phyloP scores from a whole-genome alignment of 2,888 invertebrate genomes.

The Cynaeus angustus region DNA sequence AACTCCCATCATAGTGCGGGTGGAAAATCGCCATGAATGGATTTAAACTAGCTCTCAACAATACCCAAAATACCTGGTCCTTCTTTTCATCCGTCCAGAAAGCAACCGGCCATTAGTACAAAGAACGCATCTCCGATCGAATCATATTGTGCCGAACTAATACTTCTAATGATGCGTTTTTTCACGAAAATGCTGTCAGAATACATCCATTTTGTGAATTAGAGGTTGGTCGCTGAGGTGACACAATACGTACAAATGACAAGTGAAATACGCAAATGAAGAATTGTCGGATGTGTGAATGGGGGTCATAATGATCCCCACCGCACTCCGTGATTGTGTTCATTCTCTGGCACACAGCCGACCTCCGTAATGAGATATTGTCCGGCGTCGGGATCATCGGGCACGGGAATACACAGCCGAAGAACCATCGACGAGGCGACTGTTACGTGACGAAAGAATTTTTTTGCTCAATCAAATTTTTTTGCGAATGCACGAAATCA shows the following conservation, averaged over 20 bases:
- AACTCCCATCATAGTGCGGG: slow-evolving; percentile 36
- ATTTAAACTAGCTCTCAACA: slow-evolving; percentile 48
- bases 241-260: slow-evolving; percentile 73
- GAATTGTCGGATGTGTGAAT: slow-evolving; percentile 73
- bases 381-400: slow-evolving; percentile 54
- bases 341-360: slow-evolving; percentile 60
- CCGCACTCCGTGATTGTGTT: slow-evolving; percentile 62
- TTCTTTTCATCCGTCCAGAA: slow-evolving; percentile 31
- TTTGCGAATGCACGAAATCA: too few relatives aligned
- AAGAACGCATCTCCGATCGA: slow-evolving; percentile 28
- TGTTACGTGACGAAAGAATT: slow-evolving; percentile 27
- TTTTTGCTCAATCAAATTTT: slow-evolving; percentile 10
- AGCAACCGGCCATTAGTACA: slow-evolving; percentile 40
- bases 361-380: slow-evolving; percentile 65
- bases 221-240: slow-evolving; percentile 52
- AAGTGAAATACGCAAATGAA: slow-evolving; percentile 75
- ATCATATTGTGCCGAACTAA: slow-evolving; percentile 42
- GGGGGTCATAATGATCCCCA: slow-evolving; percentile 70
- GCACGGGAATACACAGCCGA: slow-evolving; percentile 35
- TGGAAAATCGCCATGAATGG: slow-evolving; percentile 49
- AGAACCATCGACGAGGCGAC: slow-evolving; percentile 17
- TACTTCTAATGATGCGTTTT: slow-evolving; percentile 48
- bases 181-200: slow-evolving; percentile 36
- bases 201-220: slow-evolving; percentile 49
- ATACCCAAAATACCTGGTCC: slow-evolving; percentile 48